These are phyloP conservation scores for Bombylius discolor DNA, from an alignment of 2,888 invertebrate genomes.

Conservation along the genomic window DNA sequence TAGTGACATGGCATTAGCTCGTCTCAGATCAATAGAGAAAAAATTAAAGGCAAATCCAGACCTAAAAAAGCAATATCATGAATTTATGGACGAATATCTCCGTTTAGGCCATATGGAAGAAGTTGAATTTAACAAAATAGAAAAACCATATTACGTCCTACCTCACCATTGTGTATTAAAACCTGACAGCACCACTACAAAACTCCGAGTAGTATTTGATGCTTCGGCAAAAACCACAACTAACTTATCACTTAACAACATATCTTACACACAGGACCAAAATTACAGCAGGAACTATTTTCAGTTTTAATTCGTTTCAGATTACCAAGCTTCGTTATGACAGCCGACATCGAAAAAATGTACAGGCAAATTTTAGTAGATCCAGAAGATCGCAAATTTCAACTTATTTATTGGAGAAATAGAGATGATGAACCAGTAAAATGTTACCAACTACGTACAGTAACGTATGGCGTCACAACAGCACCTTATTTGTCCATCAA, in stretches of 20 bases:
- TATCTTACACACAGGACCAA: neutral
- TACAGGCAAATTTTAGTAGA: constrained; percentile 17
- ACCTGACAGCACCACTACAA: neutral
- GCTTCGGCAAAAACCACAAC: neutral
- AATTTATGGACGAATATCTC: neutral
- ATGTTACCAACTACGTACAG: constrained; percentile 9
- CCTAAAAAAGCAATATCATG: neutral
- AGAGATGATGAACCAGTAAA: constrained; percentile 1
- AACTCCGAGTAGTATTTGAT: neutral
- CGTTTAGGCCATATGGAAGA: neutral
- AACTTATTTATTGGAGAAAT: constrained; percentile 14
- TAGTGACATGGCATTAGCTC: too few species aligned
- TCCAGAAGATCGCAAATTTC: constrained; percentile 11
- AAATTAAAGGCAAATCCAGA: neutral
- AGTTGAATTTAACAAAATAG: neutral
- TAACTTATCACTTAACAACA: neutral
- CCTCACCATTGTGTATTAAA: neutral
- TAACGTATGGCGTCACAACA: constrained; percentile 12
- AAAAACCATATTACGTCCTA: neutral
- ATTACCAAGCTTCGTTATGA: neutral
- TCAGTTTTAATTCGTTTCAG: neutral
- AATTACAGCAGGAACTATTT: neutral
- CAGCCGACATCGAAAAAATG: constrained; percentile 18
- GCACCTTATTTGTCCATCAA: constrained; percentile 2
- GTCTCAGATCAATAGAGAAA: too few species aligned